Evolutionary conservation across 1,140 invertebrate genomes (phyloP).

Genomic region (Drosophila neocordata): DNA sequence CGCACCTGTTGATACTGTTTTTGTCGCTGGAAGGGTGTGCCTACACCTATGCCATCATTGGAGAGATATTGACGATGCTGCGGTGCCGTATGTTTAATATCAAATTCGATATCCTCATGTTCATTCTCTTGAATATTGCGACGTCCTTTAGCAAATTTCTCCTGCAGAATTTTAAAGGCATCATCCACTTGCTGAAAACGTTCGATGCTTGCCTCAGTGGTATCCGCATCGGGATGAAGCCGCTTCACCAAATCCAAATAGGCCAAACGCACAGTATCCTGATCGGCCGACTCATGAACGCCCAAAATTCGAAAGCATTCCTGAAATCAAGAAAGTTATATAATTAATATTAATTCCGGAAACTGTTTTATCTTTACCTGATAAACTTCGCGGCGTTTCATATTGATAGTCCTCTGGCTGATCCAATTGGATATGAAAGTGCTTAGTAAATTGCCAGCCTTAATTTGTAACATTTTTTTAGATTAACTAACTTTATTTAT

Average conservation of each 20-base stretch:
- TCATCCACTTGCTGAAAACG: constrained; percentile 89
- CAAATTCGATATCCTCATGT: constrained; percentile 83
- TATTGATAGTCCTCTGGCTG: constrained; percentile 37
- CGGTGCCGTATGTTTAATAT: constrained; percentile 91
- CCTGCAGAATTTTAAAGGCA: constrained; percentile 84
- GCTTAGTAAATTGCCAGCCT: constrained; percentile 5
- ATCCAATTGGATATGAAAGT: not conserved
- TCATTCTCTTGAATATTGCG: constrained; percentile 82
- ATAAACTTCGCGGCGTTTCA: constrained; percentile 56
- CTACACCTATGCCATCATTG: constrained; percentile 90
- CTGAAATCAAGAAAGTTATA: constrained; percentile 76
- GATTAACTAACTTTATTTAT: too few species aligned
- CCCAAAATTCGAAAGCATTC: constrained; percentile 87
- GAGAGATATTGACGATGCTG: constrained; percentile 94
- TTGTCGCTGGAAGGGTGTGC: constrained; percentile 90
- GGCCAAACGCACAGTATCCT: constrained; percentile 88
- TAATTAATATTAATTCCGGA: not conserved
- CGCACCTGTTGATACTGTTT: constrained; percentile 88
- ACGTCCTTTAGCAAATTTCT: constrained; percentile 84
- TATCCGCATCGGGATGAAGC: constrained; percentile 92
- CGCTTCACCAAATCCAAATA: constrained; percentile 90
- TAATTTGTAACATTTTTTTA: constrained; percentile 29
- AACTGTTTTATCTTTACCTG: constrained; percentile 31
- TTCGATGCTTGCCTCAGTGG: constrained; percentile 86
- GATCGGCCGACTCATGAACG: constrained; percentile 87